These are phyloP conservation scores for Parelbella ahira DNA, from an alignment of 2,888 invertebrate species.

Conservation along the genomic window DNA sequence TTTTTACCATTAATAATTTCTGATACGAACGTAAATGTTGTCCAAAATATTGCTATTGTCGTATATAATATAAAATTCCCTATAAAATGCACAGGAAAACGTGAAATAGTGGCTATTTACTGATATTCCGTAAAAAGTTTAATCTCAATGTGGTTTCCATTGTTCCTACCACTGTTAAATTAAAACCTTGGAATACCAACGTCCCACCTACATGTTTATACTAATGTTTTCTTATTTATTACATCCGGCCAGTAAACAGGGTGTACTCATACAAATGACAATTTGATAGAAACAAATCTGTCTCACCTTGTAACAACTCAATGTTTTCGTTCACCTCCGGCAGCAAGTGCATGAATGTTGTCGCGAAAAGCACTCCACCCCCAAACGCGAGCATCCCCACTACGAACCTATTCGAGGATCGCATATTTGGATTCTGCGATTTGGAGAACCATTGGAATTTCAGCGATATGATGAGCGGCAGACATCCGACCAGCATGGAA, in stretches of 20 bases:
- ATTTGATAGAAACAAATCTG: slow-evolving; percentile 16
- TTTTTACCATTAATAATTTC: too few relatives aligned
- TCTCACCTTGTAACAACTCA: slow-evolving; percentile 78
- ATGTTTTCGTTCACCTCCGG: slow-evolving; percentile 89
- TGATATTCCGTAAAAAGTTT: too few relatives aligned
- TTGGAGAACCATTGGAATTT: slow-evolving; percentile 83
- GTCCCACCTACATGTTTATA: too few relatives aligned
- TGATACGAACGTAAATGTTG: too few relatives aligned
- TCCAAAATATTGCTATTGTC: too few relatives aligned
- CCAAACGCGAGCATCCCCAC: slow-evolving; percentile 87
- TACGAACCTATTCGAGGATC: slow-evolving; percentile 75
- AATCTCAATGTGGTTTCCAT: too few relatives aligned
- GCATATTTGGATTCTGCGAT: slow-evolving; percentile 59
- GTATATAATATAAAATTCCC: too few relatives aligned
- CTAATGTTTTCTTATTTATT: too few relatives aligned
- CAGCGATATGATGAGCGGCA: slow-evolving; percentile 86
- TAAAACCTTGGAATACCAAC: too few relatives aligned
- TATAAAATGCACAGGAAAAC: too few relatives aligned
- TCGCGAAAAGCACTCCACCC: slow-evolving; percentile 90
- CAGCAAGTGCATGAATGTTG: slow-evolving; percentile 89
- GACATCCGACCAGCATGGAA: slow-evolving; percentile 87
- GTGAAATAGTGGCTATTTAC: too few relatives aligned
- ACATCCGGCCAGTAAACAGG: neutral
- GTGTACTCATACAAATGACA: slow-evolving; percentile 6
- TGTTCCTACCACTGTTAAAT: too few relatives aligned